phyloP scores from a whole-genome alignment of 1,140 invertebrate species.

The Saccostrea cuccullata region DNA sequence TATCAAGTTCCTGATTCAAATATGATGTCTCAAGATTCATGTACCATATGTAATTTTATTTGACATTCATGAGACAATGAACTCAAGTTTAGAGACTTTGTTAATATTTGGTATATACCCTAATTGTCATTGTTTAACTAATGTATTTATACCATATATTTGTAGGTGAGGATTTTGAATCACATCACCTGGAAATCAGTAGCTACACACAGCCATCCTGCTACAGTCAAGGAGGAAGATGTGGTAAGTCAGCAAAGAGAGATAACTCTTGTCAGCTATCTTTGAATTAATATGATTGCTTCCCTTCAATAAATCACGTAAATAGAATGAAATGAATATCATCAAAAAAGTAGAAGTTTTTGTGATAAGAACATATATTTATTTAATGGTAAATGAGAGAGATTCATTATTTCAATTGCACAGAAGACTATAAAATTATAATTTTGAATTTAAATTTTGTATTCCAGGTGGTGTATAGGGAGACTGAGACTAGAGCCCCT shows the following conservation, averaged over 20 bases:
- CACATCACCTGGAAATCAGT: slow-evolving; percentile 79
- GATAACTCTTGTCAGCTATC: background rate
- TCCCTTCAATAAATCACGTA: too few species aligned
- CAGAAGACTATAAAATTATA: background rate
- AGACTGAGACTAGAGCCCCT: slow-evolving; percentile 67
- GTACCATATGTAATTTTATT: too few species aligned
- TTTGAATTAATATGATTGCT: too few species aligned
- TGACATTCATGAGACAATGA: too few species aligned
- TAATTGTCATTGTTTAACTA: background rate
- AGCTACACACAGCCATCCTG: slow-evolving; percentile 65
- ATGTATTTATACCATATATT: background rate
- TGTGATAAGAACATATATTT: too few species aligned
- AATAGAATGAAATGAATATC: too few species aligned
- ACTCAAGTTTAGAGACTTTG: too few species aligned
- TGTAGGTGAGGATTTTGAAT: slow-evolving; percentile 77
- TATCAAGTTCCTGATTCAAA: too few species aligned
- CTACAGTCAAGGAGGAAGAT: slow-evolving; percentile 61
- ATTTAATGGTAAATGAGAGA: too few species aligned
- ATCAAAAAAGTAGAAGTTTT: too few species aligned
- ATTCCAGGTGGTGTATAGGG: slow-evolving; percentile 69
- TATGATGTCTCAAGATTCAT: too few species aligned
- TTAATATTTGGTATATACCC: background rate
- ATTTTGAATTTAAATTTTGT: background rate
- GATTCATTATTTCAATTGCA: background rate
- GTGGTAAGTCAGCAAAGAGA: slow-evolving; percentile 61